Percentiles rank a stretch among this genome's conserved stretches.
phyloP scores from a whole-genome alignment of 2,797 vertebrate genomes.

The Peromyscus eremicus region DNA sequence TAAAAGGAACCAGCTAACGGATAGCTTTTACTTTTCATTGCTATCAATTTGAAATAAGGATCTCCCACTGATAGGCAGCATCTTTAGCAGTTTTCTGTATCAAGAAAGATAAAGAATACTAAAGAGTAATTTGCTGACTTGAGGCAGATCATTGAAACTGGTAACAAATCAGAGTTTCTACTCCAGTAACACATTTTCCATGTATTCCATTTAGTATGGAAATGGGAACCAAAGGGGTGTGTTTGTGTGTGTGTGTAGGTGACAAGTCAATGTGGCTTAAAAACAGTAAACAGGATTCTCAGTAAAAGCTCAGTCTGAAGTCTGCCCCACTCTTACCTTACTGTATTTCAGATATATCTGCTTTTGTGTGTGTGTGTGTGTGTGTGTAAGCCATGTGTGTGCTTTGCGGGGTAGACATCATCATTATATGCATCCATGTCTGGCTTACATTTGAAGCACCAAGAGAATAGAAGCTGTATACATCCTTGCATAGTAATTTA shows the following conservation, averaged over 20 bases:
- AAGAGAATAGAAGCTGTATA: not conserved
- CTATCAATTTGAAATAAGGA: slow-evolving; percentile 42
- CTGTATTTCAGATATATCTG: not conserved
- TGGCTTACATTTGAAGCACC: slow-evolving; percentile 38
- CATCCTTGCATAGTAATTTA: slow-evolving; percentile 10
- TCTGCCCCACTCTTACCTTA: not conserved
- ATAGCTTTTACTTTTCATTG: slow-evolving; percentile 26
- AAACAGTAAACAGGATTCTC: not conserved
- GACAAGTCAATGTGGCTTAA: slow-evolving; percentile 3
- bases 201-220: not conserved
- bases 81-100: slow-evolving; percentile 20
- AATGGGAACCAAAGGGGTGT: not conserved
- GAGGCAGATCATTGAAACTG: slow-evolving; percentile 18
- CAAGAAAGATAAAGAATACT: not conserved
- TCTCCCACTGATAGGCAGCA: not conserved
- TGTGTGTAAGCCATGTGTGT: not conserved
- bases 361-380: no score
- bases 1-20: not conserved
- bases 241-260: not conserved
- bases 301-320: not conserved
- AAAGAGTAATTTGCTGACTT: not conserved
- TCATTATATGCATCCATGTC: slow-evolving; percentile 2
- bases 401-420: not conserved
- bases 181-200: slow-evolving; percentile 25
- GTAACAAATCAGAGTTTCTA: slow-evolving; percentile 28